Percentiles rank a stretch among this genome's conserved stretches.
Evolutionary conservation across 2,888 invertebrate species (phyloP).

Genomic region (Diloba caeruleocephala): DNA sequence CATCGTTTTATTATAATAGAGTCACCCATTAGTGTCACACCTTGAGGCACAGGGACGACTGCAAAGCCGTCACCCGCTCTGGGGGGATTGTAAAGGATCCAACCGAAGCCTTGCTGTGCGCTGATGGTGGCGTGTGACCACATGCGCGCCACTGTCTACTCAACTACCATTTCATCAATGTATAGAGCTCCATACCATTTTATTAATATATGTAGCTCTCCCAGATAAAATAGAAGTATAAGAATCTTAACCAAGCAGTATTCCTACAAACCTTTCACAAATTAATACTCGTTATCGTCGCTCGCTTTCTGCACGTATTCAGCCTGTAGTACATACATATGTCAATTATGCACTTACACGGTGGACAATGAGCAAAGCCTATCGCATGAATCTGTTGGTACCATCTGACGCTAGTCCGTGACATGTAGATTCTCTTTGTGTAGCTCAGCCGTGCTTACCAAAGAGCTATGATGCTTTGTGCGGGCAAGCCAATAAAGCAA

Average conservation of each 20-base stretch:
- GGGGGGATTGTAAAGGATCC: too few relatives aligned
- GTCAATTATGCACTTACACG: constrained; percentile 74
- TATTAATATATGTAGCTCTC: too few relatives aligned
- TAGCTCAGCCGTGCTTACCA: constrained; percentile 36
- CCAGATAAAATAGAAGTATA: too few relatives aligned
- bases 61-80: too few relatives aligned
- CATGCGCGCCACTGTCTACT: too few relatives aligned
- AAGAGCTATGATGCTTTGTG: constrained; percentile 66
- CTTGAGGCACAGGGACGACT: too few relatives aligned
- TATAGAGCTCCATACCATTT: too few relatives aligned
- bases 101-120: too few relatives aligned
- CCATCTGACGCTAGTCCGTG: constrained; percentile 72
- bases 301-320: not conserved
- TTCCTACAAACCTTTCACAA: not conserved
- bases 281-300: constrained; percentile 5
- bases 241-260: not conserved
- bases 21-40: too few relatives aligned
- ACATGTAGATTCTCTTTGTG: constrained; percentile 79
- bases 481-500: constrained; percentile 58
- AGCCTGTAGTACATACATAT: constrained; percentile 30
- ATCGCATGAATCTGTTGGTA: constrained; percentile 72
- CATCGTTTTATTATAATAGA: too few relatives aligned
- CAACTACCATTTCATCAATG: too few relatives aligned
- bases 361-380: constrained; percentile 74
- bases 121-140: too few relatives aligned